These are phyloP conservation scores for Empidonax traillii DNA, from an alignment of 2,113 vertebrate genomes.

Conservation along the genomic window DNA sequence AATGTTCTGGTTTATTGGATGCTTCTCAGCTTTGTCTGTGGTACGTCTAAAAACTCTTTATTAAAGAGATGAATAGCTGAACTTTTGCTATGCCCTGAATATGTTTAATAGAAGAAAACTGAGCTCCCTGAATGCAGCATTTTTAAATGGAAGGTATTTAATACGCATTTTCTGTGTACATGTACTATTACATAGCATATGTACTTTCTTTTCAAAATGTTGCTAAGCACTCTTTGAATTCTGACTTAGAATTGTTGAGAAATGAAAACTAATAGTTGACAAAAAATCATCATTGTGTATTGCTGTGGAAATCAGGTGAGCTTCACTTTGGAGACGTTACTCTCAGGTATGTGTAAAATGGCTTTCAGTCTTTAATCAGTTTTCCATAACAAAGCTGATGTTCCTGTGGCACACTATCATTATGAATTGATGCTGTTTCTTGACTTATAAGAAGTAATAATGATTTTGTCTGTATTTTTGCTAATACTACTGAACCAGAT, in stretches of 20 bases:
- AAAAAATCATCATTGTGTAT: neutral
- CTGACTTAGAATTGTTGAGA: neutral
- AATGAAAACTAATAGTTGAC: neutral
- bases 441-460: neutral
- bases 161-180: neutral
- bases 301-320: neutral
- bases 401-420: neutral
- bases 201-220: neutral
- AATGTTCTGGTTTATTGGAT: neutral
- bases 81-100: neutral
- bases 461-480: neutral
- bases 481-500: neutral
- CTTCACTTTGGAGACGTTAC: neutral
- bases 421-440: neutral
- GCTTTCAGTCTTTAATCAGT: neutral
- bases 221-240: neutral
- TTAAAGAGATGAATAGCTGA: neutral
- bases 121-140: neutral
- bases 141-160: neutral
- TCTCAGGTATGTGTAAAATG: neutral
- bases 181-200: neutral
- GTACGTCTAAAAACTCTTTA: neutral
- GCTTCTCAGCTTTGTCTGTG: slow-evolving; percentile 28
- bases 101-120: slow-evolving; percentile 15
- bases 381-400: neutral